Evolutionary conservation across 2,797 vertebrate genomes (phyloP), one percentile per base, ranked within the genome.

Genomic region (Miichthys miiuy): DNA sequence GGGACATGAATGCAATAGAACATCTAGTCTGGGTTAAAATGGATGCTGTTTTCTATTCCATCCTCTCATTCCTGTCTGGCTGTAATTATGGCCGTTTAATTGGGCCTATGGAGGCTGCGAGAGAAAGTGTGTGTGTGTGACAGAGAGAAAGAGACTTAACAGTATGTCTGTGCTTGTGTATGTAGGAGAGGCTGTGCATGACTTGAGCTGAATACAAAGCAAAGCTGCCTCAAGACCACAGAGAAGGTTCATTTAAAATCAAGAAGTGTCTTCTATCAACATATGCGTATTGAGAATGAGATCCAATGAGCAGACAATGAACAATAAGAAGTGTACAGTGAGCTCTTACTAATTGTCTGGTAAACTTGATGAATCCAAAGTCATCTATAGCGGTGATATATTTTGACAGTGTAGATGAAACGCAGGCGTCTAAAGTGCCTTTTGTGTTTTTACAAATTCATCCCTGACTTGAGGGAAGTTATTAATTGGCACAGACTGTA

Each of bases 21-120:
- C 65, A 61, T 84, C 56, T 61, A n/a, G 48, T 68, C 63, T 41
- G 21, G 67, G 74, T 80, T 77, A 72, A 84, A 85, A 88, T 50
- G 68, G 65, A 83, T 83, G 77, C 80, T 81, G 81, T 69, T 86
- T 91, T 87, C 69, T 78, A 72, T 89, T 90, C 83, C 34, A 3
- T 81, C 82, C 81, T 81, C 73, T 89, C 69, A 61, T 81, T 88
- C 57, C 69, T 88, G 84, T 83, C 87, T 90, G 73, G 56, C 86
- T 84, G 89, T 91, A 90, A 93, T 93, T 90, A 92, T 89, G 75
- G 83, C 64, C 66, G 57, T 89, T 79, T 93, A 92, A 92, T 92
- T 91, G 84, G 88, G 84, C 86, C 88, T 89, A 61, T 46, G 68
- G 91, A 90, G 89, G 84, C 83, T 86, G 58, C 50, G 85, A 85